Evolutionary conservation across 37 sponge, comb jelly and placozoan species (phyloP), one percentile per base, ranked within the genome.

Genomic region (Tethya wilhelma): DNA sequence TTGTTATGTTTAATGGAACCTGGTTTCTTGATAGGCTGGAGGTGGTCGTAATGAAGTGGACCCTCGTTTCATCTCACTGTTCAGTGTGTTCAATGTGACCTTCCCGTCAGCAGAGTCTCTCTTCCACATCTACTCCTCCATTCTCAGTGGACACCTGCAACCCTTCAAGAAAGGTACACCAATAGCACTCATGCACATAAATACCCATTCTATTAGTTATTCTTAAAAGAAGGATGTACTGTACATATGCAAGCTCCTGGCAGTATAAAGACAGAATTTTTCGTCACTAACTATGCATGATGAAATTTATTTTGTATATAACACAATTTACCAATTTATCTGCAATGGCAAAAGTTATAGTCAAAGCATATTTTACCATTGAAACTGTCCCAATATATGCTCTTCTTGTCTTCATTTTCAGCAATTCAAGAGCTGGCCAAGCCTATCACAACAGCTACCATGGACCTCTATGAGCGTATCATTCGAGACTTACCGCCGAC

Each of bases 21-120:
- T 34, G 36, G 69, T 23, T 76, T 64, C 3, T 26, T 64, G 12
- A 36, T 63, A 90, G 93, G 88, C 97, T 83, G 99, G 99, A 59
- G 99, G 99, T 43, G 99, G 99, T 44, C 79, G 99, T 11, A 96
- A 98, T 79, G 89, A 94, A 34, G 97, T 98, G 28, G 97, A 98
- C 59, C 95, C 97, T 2, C 65, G 97, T 55, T 98, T 98, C 72
- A 60, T 98, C 26, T 94, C 96, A 6, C 93, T 98, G 79, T 98
- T 98, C 79, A 84, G 85, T 85, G 93, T 89, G 6, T 98, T 81
- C 85, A 93, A 98, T 76, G 89, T 96, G 71, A 96, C 97, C 26
- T 98, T 98, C 77, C 99, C 99, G 7, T 94, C 95, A 38, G 56
- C 89, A 25, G 89, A 94, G 44, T 93, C 96, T 26, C 89, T 96